Evolutionary conservation across 2,888 invertebrate genomes (phyloP), one percentile per base, ranked within the genome.

Genomic region (Apodemia zela): DNA sequence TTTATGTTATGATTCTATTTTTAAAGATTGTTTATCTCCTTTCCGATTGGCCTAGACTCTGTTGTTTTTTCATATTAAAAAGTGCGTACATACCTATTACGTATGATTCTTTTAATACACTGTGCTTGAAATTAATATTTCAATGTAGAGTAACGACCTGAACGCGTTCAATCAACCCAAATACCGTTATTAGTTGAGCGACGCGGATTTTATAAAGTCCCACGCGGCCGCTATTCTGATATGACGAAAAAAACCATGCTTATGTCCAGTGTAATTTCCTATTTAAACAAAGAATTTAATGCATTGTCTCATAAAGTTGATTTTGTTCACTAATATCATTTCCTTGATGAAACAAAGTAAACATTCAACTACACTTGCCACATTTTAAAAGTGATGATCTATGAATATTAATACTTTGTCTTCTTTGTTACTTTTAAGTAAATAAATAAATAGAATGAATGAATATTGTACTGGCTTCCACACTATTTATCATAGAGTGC

Each of bases 141-240:
- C 65, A 54, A 17, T 58, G 61, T 59, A 61, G 71, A 60, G 66
- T 68, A 68, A 67, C 67, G 70, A 69, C 71, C 69, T 68, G 68
- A 63, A 66, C 62, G 60, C 60, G 69, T 69, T 67, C 71, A 69
- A n/a, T 69, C 67, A 72, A 73, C 73, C 66, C 68, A 33, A 65
- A 67, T 71, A 70, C 72, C 72, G 72, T 72, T 72, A 72, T 61
- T 59, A 61, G 25, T 57, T n/a, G 15, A n/a, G 29, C 33, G 63
- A 62, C 62, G 62, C 62, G 45, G 57, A 61, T 62, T 63, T 64
- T 29, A 21, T 17, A 35, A 33, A 25, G 35, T 62, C 25, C 57
- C 42, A 17, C 45, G 25, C 57, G 29, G n/a, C 25, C n/a, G n/a
- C 54, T 54, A 25, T 29, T 54, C 21, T 25, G 54, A 54, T 29